Evolutionary conservation across 2,797 vertebrate genomes (phyloP).

Genomic region (Sebastes hopkinsi): DNA sequence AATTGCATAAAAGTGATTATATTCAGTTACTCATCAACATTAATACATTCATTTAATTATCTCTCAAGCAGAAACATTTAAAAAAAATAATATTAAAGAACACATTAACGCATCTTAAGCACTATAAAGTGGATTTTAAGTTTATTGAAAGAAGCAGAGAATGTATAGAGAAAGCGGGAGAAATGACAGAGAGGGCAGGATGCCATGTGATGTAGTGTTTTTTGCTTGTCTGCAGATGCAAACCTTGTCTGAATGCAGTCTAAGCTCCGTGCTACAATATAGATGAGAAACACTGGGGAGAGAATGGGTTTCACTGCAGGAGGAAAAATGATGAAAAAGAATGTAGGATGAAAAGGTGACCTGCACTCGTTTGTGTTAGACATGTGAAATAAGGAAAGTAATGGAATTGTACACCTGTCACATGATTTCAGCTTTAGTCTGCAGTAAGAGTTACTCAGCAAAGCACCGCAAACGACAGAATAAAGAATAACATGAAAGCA

Average conservation of each 20-base stretch:
- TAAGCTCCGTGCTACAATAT: conserved; percentile 20
- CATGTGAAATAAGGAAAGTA: conserved; percentile 26
- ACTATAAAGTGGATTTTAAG: neutral
- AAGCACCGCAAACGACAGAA: neutral
- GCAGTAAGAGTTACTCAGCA: neutral
- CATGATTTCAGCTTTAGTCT: conserved; percentile 40
- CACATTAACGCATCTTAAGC: neutral
- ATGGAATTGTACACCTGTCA: conserved; percentile 33
- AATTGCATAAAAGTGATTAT: neutral
- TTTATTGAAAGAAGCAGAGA: neutral
- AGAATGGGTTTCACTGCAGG: conserved; percentile 18
- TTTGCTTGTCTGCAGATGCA: conserved; percentile 44
- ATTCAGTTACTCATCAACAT: neutral
- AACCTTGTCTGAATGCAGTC: conserved; percentile 33
- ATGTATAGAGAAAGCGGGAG: neutral
- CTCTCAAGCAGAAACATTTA: neutral
- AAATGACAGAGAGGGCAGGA: conserved; percentile 9
- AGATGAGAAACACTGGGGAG: conserved; percentile 28
- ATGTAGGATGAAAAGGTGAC: conserved; percentile 46
- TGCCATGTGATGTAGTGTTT: conserved; percentile 12
- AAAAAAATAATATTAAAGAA: neutral
- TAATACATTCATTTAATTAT: neutral
- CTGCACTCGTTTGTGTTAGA: conserved; percentile 29
- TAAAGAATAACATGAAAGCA: neutral
- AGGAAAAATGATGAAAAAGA: conserved; percentile 48